Evolutionary conservation across 2,888 invertebrate species (phyloP), one percentile per base, ranked within the genome.

Genomic region (Pristionchus exspectatus): DNA sequence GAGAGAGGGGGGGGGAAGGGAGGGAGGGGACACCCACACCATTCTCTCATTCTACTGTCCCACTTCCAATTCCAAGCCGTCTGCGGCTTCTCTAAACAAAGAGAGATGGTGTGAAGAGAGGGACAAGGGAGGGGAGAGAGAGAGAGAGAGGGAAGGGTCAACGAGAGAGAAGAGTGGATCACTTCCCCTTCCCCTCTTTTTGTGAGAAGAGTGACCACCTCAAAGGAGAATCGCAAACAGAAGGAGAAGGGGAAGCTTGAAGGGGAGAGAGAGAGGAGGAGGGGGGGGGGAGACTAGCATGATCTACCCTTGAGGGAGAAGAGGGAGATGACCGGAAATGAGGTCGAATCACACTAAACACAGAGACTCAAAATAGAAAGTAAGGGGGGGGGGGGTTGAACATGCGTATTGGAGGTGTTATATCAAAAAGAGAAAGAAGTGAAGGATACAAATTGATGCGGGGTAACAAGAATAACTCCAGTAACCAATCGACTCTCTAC

Each of bases 31-130:
- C 87, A 88, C 88, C 88, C 90, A 89, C 87, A 89, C 87, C 89
- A 87, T 90, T 88, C 90, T 89, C 72, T 89, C 44, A 63, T 89
- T 87, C 90, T 90, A 84, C 88, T 89, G 83, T 56, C 87, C 90
- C 89, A 90, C 90, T 89, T 89, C 87, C 90, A 88, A 88, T 89
- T 87, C 90, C 88, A 88, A 89, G 38, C 69, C 30, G 27, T 69
- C 69, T 69, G 69, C 69, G 30, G n/a, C 69, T 69, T 69, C 69
- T 69, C 69, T 69, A 69, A 69, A 69, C 69, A 69, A 69, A 69
- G 69, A 69, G 63, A 50, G 44, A 50, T 50, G 63, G 69, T 86
- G 84, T 83, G 83, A 89, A 54, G 56, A 56, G 56, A 87, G 81
- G 89, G 69, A 38, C 54, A 86, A 69, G 77, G 59, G 89, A 89